A percentile compares a stretch with the other conserved stretches of the same genome.
Evolutionary conservation across 2,888 invertebrate species (phyloP).

Genomic region (Hyalella azteca): DNA sequence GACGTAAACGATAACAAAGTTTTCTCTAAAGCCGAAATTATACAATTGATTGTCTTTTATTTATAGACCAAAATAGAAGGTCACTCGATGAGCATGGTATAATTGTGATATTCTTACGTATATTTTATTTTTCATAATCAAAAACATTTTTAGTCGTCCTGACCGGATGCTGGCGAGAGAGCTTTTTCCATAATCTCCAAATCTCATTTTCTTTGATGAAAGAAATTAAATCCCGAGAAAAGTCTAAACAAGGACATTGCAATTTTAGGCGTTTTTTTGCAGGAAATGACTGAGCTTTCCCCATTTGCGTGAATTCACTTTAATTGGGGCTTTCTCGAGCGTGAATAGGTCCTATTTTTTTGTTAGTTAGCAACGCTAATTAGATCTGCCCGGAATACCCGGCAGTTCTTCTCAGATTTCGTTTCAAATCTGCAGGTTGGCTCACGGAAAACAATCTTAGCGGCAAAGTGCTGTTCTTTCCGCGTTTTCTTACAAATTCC

Average conservation of each 20-base stretch:
- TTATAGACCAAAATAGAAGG: too few relatives aligned
- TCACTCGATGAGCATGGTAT: too few relatives aligned
- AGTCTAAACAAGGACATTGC: slow-evolving; percentile 20
- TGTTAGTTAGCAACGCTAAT: slow-evolving; percentile 34
- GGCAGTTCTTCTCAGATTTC: slow-evolving; percentile 33
- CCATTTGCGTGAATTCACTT: slow-evolving; percentile 32
- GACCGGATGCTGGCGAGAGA: background rate
- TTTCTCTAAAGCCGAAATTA: too few relatives aligned
- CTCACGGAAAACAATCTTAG: background rate
- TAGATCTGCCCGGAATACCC: slow-evolving; percentile 17
- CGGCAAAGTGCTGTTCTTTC: background rate
- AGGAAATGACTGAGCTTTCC: background rate
- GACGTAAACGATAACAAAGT: too few relatives aligned
- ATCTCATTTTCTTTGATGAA: slow-evolving; percentile 11
- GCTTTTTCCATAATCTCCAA: background rate
- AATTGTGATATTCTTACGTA: too few relatives aligned
- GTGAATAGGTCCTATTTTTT: slow-evolving; percentile 33
- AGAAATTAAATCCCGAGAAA: background rate
- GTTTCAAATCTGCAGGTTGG: background rate
- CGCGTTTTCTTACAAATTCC: background rate
- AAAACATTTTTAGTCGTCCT: too few relatives aligned
- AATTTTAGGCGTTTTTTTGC: background rate
- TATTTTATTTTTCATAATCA: too few relatives aligned
- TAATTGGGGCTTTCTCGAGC: slow-evolving; percentile 25
- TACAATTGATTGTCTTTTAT: too few relatives aligned